phyloP scores from a whole-genome alignment of 2,888 invertebrate genomes.

The Deroplatys truncata region DNA sequence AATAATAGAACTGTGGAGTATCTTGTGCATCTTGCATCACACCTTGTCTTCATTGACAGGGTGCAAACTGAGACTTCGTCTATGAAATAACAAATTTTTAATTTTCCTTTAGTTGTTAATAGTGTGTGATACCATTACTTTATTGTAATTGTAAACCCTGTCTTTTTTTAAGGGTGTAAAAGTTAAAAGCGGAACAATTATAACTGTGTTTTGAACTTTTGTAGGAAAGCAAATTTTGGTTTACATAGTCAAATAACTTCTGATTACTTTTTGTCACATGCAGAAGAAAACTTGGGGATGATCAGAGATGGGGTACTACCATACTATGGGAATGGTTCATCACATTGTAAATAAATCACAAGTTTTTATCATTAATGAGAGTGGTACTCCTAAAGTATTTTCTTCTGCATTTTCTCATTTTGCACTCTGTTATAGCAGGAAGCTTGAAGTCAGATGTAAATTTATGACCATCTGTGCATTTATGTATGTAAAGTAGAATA shows the following conservation, averaged over 20 bases:
- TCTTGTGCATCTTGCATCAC: no score
- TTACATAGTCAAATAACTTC: neutral
- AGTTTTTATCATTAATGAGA: neutral
- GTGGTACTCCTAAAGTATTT: neutral
- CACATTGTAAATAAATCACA: neutral
- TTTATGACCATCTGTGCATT: no score
- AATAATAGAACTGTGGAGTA: no score
- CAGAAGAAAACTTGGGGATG: neutral
- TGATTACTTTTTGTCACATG: neutral
- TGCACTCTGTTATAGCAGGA: neutral
- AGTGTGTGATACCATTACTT: no score
- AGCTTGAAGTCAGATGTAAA: no score
- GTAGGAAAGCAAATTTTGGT: neutral
- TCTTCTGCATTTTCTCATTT: neutral
- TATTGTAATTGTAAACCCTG: no score
- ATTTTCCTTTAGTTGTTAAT: no score
- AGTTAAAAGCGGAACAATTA: no score
- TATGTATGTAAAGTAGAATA: no score
- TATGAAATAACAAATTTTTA: neutral
- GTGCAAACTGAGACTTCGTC: neutral
- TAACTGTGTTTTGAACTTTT: neutral
- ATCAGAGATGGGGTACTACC: no score
- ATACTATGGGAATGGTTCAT: neutral
- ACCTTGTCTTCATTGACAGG: neutral
- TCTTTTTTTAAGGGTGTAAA: no score